phyloP scores from a whole-genome alignment of 2,113 vertebrate genomes.

The Lophochroa leadbeateri region DNA sequence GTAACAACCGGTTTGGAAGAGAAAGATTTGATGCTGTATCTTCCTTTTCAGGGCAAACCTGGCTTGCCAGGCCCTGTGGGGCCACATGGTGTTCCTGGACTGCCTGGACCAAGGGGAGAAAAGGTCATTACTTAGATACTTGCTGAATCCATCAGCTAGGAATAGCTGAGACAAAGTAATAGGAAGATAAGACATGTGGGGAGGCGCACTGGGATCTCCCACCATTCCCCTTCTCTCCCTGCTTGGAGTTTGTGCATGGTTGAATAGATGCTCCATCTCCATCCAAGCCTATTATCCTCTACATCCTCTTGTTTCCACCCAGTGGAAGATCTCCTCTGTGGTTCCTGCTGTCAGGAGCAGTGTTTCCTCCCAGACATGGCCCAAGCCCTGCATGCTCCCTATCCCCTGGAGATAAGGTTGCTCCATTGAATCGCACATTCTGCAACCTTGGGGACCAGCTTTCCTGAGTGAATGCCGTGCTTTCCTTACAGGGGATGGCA shows the following conservation, averaged over 20 bases:
- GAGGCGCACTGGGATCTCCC: not conserved
- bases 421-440: not conserved
- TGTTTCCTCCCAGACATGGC: not conserved
- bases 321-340: not conserved
- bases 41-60: slow-evolving; percentile 74
- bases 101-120: slow-evolving; percentile 79
- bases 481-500: slow-evolving; percentile 75
- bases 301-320: not conserved
- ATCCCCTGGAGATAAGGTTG: not conserved
- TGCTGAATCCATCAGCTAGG: not conserved
- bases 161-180: not conserved
- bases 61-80: slow-evolving; percentile 85
- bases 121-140: slow-evolving; percentile 70
- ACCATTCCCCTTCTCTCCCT: not conserved
- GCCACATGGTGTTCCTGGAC: slow-evolving; percentile 78
- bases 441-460: not conserved
- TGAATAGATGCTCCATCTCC: not conserved
- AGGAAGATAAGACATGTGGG: not conserved
- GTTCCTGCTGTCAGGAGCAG: not conserved
- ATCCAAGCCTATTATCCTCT: not conserved
- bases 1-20: not conserved
- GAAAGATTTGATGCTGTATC: not conserved
- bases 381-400: not conserved
- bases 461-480: not conserved
- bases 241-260: not conserved